Evolutionary conservation across 2,797 vertebrate species (phyloP).

Genomic region (Parauchenoglanis punctatus): DNA sequence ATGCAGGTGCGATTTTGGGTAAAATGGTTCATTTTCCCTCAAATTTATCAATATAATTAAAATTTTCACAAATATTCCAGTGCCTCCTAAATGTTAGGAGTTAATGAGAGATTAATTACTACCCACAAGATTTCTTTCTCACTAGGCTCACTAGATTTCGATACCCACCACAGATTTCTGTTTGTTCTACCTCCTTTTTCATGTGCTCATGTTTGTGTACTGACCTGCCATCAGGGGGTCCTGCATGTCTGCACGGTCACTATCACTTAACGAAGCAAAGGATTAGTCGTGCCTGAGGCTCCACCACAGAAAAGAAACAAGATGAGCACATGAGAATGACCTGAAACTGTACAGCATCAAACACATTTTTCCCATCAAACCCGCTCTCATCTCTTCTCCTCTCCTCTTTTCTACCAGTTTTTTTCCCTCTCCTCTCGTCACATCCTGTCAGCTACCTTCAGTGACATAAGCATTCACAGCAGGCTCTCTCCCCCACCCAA

Average conservation of each 20-base stretch:
- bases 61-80: too few species aligned
- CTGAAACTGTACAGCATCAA: neutral
- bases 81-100: neutral
- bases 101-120: neutral
- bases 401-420: conserved; percentile 4
- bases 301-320: neutral
- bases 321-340: neutral
- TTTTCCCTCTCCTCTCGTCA: neutral
- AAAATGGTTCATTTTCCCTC: too few species aligned
- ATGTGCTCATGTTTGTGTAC: neutral
- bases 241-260: neutral
- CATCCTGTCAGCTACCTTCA: conserved; percentile 37
- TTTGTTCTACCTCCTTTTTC: neutral
- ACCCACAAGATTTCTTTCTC: neutral
- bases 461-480: conserved; percentile 30
- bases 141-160: neutral
- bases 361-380: neutral
- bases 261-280: conserved; percentile 22
- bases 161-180: neutral
- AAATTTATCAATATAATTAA: too few species aligned
- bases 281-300: neutral
- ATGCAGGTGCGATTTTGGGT: neutral
- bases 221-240: neutral
- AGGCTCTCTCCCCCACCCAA: conserved; percentile 13
- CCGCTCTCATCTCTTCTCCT: neutral